phyloP scores from a whole-genome alignment of 2,113 vertebrate genomes.

The Gopherus flavomarginatus region DNA sequence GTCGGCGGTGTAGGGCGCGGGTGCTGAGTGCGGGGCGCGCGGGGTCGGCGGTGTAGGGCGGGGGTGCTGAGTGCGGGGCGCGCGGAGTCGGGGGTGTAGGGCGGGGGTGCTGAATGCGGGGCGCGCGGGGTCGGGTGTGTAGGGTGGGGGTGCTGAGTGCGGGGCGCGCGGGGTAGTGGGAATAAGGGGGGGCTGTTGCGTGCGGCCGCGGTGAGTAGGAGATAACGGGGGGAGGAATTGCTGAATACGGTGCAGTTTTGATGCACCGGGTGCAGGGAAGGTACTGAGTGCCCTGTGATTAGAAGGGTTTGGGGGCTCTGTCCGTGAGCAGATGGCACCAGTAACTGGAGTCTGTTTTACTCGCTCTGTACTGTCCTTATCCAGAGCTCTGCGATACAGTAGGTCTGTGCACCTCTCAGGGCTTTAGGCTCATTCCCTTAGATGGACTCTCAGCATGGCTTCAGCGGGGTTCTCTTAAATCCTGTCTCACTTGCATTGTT shows the following conservation, averaged over 20 bases:
- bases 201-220: not conserved
- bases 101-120: not conserved
- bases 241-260: not conserved
- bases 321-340: fast-evolving
- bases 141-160: too few species aligned
- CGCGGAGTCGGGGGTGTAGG: not conserved
- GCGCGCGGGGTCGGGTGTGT: too few species aligned
- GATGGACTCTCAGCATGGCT: not conserved
- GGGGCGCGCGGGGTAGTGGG: too few species aligned
- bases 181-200: fast-evolving
- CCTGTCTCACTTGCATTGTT: not conserved
- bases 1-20: too few species aligned
- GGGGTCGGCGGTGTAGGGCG: fast-evolving
- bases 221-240: not conserved
- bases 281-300: not conserved
- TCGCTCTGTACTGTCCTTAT: fast-evolving
- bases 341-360: fast-evolving
- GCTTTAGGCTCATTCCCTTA: fast-evolving
- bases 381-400: fast-evolving
- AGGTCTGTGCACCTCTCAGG: fast-evolving
- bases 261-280: fast-evolving
- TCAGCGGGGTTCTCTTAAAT: not conserved
- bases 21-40: too few species aligned
- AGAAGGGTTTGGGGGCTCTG: not conserved
- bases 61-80: not conserved